Evolutionary conservation across 2,888 invertebrate genomes (phyloP), one percentile per base, ranked within the genome.

Genomic region (Noctua fimbriata): DNA sequence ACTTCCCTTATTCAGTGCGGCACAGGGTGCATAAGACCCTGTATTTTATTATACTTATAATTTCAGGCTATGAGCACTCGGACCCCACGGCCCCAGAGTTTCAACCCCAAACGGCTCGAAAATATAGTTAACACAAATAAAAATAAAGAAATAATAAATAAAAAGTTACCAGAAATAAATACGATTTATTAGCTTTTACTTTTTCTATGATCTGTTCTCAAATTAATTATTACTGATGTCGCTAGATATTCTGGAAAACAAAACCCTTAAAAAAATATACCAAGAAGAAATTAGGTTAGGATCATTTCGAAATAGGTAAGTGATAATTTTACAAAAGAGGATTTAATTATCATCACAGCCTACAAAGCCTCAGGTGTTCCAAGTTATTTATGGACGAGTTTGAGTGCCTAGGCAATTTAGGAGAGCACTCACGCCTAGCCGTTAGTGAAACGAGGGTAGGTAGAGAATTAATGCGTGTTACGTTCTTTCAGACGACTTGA

Each of bases 381-480:
- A n/a, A n/a, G 65, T 83, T 86, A 83, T 81, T 88, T 83, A 87
- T 81, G 79, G 49, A 72, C 49, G 47, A 69, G 44, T 76, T 86
- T 76, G 74, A 87, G 86, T 75, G 81, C 73, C 63, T 85, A 36
- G 73, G 74, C 75, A 82, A 86, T 88, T 84, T 78, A 52, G 28
- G 32, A 28, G 66, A 82, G 84, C 86, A 80, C 87, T 82, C 71
- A 76, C 78, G 36, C 73, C 80, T 82, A 79, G 69, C 89, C 69
- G 82, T 82, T 83, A 82, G 63, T 78, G 73, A 52, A 89, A 88
- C 73, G 83, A 84, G 67, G 84, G 84, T 76, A 84, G 76, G 78
- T 58, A 69, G 32, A 65, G 72, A 84, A 87, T 89, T 86, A 84
- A 87, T 87, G 83, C 55, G 75, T 65, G 76, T 79, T 79, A 76